Conservation (phyloP, 2,113 vertebrate genomes). For the Neogobius melanostomus region DNA sequence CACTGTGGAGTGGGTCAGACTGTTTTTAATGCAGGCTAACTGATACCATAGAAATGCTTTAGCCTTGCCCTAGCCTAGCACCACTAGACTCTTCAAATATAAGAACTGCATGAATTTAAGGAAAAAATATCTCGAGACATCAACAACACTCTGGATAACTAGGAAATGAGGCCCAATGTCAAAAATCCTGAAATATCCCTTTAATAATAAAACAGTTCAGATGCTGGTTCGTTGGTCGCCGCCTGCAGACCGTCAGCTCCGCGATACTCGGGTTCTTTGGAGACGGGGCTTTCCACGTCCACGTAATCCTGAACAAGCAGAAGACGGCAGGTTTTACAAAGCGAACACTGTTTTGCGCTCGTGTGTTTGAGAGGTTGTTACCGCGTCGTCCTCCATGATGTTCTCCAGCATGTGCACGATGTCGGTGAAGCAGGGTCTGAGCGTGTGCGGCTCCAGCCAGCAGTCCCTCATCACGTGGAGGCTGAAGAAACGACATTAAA, state of each 20-base stretch:
- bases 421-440: constrained; percentile 70
- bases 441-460: constrained; percentile 68
- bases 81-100: no score
- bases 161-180: no score
- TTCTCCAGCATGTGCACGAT: constrained; percentile 65
- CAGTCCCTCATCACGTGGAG: constrained; percentile 72
- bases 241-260: constrained; percentile 12
- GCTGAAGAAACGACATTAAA: constrained; percentile 31
- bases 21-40: no score
- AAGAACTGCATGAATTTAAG: no score
- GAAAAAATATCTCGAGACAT: no score
- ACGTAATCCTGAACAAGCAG: constrained; percentile 71
- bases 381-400: constrained; percentile 72
- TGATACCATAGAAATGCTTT: no score
- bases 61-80: no score
- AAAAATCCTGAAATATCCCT: no score
- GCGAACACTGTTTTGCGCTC: not conserved
- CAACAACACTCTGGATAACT: no score
- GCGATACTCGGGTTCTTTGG: constrained; percentile 24
- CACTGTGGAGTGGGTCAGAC: no score
- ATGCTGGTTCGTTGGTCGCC: not conserved
- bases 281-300: constrained; percentile 57
- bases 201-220: not conserved
- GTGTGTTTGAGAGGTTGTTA: constrained; percentile 34
- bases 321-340: not conserved